Conservation (phyloP, 2,797 vertebrate genomes). For the Ctenosaura bakeri region DNA sequence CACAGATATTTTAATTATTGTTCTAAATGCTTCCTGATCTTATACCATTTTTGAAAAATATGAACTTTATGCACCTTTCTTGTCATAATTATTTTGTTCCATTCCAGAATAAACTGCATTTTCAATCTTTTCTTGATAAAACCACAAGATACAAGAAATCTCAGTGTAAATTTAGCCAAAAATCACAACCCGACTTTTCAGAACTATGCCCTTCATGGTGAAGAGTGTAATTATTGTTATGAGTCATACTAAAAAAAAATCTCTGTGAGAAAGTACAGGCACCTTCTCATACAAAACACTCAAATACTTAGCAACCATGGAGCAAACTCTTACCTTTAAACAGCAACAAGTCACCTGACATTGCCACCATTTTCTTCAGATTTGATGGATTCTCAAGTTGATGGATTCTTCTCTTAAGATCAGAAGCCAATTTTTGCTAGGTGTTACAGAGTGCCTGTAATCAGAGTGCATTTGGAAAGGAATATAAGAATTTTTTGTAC, state of each 20-base stretch:
- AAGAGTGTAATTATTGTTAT: neutral
- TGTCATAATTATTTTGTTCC: slow-evolving; percentile 12
- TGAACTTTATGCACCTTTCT: neutral
- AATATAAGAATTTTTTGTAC: neutral
- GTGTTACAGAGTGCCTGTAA: neutral
- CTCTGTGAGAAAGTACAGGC: neutral
- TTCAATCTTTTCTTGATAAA: slow-evolving; percentile 8
- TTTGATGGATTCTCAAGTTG: neutral
- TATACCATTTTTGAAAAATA: neutral
- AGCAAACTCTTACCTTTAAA: neutral
- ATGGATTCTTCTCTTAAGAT: neutral
- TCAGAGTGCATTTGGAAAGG: neutral
- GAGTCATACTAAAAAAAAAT: neutral
- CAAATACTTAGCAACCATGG: neutral
- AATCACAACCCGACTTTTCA: slow-evolving; percentile 2
- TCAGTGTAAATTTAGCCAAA: neutral
- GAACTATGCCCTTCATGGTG: neutral
- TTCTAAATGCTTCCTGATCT: neutral
- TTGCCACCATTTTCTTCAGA: neutral
- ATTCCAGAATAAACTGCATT: neutral
- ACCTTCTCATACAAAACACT: neutral
- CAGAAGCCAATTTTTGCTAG: neutral
- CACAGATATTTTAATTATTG: neutral
- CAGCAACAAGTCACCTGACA: neutral
- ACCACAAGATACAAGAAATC: slow-evolving; percentile 7